These are phyloP conservation scores for Drosophila phalerata DNA, from an alignment of 2,888 invertebrate genomes.

Conservation along the genomic window DNA sequence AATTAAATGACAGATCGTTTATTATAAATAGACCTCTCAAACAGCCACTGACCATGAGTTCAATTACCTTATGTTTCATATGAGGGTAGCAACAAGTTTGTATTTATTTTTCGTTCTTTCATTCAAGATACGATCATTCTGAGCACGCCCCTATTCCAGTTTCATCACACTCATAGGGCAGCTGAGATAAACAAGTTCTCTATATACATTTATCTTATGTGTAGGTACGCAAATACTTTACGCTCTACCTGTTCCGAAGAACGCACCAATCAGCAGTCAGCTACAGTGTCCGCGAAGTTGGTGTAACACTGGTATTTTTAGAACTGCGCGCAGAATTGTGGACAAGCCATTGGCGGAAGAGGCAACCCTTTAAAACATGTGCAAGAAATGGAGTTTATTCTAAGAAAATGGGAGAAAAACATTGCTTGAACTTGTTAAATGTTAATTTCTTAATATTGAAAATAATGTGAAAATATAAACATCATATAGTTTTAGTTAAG, in stretches of 20 bases:
- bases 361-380: neutral
- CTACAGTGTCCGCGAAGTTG: conserved; percentile 17
- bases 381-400: conserved; percentile 4
- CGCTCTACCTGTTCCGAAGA: conserved; percentile 46
- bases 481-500: too few species aligned
- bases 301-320: conserved; percentile 8
- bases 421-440: neutral
- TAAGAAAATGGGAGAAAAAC: neutral
- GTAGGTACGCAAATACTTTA: conserved; percentile 46
- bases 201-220: conserved; percentile 1
- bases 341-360: conserved; percentile 15
- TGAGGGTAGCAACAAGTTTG: conserved; percentile 47
- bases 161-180: conserved; percentile 41
- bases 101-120: conserved; percentile 8
- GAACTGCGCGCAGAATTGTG: conserved; percentile 9
- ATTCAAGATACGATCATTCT: conserved; percentile 19
- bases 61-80: conserved; percentile 45
- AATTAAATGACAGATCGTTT: conserved; percentile 55
- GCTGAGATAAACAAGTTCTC: conserved; percentile 34
- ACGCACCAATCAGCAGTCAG: conserved; percentile 49
- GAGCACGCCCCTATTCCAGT: conserved; percentile 46
- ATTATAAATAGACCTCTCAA: conserved; percentile 28
- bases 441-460: too few species aligned
- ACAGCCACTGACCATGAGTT: conserved; percentile 26
- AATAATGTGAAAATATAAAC: too few species aligned